Evolutionary conservation across 2,888 invertebrate species (phyloP).

Genomic region (Falcaria lacertinaria): DNA sequence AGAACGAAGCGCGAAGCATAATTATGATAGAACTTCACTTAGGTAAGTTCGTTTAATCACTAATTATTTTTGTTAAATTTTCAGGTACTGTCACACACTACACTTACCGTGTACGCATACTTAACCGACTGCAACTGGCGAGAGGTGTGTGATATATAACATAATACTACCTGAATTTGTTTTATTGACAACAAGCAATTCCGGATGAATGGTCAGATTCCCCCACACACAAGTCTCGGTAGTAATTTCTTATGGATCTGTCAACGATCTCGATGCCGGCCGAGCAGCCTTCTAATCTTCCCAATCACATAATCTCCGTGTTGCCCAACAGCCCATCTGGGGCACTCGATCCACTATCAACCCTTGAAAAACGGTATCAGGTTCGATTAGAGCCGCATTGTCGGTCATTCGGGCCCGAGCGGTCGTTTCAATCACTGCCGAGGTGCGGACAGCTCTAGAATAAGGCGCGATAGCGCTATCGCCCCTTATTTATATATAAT

Average conservation of each 20-base stretch:
- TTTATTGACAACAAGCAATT: no score
- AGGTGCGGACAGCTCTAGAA: neutral
- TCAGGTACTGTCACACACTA: no score
- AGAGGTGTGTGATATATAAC: no score
- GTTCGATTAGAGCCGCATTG: neutral
- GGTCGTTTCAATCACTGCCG: neutral
- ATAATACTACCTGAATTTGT: no score
- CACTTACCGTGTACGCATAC: no score
- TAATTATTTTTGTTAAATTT: no score
- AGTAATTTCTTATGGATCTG: neutral
- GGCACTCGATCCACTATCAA: neutral
- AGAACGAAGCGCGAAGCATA: no score
- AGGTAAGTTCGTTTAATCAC: no score
- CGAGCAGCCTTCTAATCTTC: neutral
- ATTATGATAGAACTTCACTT: no score
- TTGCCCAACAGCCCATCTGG: neutral
- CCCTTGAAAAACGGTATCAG: constrained; percentile 1
- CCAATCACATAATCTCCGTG: neutral
- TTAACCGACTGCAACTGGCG: no score
- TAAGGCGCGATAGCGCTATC: constrained; percentile 9
- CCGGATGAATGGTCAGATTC: no score
- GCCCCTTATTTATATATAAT: constrained; percentile 28
- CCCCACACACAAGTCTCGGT: no score
- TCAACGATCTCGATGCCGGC: neutral
- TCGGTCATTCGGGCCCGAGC: neutral